Base-by-base conservation (phyloP, 2,797 vertebrate species). In the Notamacropus eugenii region DNA sequence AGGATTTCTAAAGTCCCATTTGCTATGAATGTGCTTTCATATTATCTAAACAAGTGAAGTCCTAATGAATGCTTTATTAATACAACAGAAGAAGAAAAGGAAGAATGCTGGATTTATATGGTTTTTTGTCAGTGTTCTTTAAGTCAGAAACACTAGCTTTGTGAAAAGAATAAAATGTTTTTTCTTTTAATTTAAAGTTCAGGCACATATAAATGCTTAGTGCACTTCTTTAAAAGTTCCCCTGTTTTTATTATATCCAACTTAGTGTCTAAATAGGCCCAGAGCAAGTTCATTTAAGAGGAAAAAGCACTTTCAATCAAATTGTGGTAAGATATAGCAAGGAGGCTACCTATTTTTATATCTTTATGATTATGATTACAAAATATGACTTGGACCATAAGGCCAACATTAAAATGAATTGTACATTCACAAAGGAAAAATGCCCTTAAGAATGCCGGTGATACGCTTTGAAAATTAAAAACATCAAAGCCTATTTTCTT, bases 211-310 rank as follows among this genome's bases (percentile, higher is more conserved):
- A 93, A 94, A 29, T 93, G 62, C 55, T 91, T 67, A 3, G 82
- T 67, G 46, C 5, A 62, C 50, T 55, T 94, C 29, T 95, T 91
- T 91, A 92, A 97, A 96, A 90, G 40, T 91, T 91, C 67, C 92
- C 12, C 93, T 95, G 82, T 59, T 96, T 93, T 54, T 95, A 90
- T 94, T 62, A 74, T 59, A 95, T 87, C 92, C n/a, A 95, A 96
- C 92, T 92, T 96, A 93, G 93, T 92, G 58, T 92, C 74, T 95
- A 93, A 22, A 50, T 95, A 90, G 57, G 74, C 31, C 59, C 11
- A 92, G 8, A 96, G 8, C n/a, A 34, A 82, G 14, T 74, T 95
- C 92, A 82, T 58, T 93, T 96, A 82, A 92, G 40, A 67, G 40
- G 94, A 96, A 91, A 9, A 95, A 97, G 22, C 13, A 92, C 91